Evolutionary conservation across 1,140 invertebrate species (phyloP), one percentile per base, ranked within the genome.

Genomic region (Pteromalus puparum): DNA sequence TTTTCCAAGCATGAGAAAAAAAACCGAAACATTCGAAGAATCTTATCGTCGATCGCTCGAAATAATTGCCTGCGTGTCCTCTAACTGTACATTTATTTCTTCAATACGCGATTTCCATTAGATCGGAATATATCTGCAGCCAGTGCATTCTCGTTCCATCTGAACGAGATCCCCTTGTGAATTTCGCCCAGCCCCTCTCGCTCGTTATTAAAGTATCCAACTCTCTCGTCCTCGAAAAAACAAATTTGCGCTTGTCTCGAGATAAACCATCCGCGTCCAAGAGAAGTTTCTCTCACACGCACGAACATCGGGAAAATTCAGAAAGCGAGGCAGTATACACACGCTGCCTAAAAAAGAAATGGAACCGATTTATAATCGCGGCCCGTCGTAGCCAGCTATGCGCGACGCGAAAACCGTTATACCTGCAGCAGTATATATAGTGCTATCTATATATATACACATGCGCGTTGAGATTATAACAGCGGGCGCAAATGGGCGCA

Each of bases 391-490:
- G n/a, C 34, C 75, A 78, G 82, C 67, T 83, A 61, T 83, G 82
- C 75, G 82, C 76, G 82, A 83, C 82, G 65, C 75, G 67, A 28
- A 30, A 73, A 74, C 83, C 83, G 83, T 84, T 84, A 80, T 65
- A 84, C 76, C 65, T 84, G 77, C 34, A 21, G 61, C n/a, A 74
- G 61, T n/a, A n/a, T n/a, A n/a, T 13, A 7, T 2, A 28, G 28
- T 12, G 61, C 26, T 28, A 30, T 34, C 68, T 72, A 28, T 72
- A 34, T 72, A 72, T 26, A 70, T 7, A 48, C 48, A 53, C 15
- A 18, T 38, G 34, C 42, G 30, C 72, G 53, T 1, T 46, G 68
- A 67, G 79, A 81, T 81, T 48, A 46, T 81, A 81, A 73, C 34
- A 53, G 79, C 4, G 42, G 24, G 73, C 46, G 74, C 61, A 77